Evolutionary conservation across 1,140 invertebrate species (phyloP).

Genomic region (Magallana angulata): DNA sequence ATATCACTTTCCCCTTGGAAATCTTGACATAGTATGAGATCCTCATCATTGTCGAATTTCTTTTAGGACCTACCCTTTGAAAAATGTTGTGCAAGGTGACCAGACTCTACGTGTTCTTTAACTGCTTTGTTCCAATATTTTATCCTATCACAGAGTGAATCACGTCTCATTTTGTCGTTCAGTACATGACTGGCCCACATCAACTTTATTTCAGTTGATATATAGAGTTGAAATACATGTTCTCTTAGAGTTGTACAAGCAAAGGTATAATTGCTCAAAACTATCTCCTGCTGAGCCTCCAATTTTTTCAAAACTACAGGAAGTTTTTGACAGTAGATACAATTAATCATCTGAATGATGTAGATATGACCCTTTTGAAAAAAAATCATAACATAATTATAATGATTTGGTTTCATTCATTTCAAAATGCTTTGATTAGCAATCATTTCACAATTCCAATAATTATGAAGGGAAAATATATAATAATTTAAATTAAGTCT

Average conservation of each 20-base stretch:
- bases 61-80: background rate
- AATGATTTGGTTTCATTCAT: too few relatives aligned
- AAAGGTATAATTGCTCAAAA: background rate
- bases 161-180: background rate
- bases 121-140: constrained; percentile 2
- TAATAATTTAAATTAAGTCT: too few relatives aligned
- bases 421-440: too few relatives aligned
- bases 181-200: constrained; percentile 4
- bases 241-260: background rate
- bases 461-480: too few relatives aligned
- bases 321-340: background rate
- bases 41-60: background rate
- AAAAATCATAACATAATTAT: too few relatives aligned
- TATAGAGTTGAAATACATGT: background rate
- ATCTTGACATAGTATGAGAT: background rate
- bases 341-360: background rate
- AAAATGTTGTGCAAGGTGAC: background rate
- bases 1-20: too few relatives aligned
- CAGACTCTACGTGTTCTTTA: background rate
- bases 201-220: background rate
- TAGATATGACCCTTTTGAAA: background rate
- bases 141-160: constrained; percentile 7
- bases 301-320: background rate
- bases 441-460: too few relatives aligned
- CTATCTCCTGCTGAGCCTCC: background rate